Conservation (phyloP, 2,797 vertebrate species). For the Astyanax mexicanus region DNA sequence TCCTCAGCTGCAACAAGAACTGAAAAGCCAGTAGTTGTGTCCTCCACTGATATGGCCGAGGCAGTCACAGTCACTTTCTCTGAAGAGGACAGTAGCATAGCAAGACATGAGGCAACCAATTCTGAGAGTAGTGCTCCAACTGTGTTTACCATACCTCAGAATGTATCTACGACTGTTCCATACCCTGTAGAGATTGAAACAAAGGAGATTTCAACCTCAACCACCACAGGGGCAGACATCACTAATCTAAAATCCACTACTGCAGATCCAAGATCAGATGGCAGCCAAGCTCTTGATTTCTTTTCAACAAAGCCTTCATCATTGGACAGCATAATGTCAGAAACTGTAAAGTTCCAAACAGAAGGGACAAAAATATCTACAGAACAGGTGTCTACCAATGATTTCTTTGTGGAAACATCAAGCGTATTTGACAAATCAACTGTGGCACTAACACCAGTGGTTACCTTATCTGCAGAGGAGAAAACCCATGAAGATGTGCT, state of each 20-base stretch:
- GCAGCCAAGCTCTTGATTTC: constrained; percentile 21
- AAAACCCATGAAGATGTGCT: constrained; percentile 26
- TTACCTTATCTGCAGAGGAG: constrained; percentile 12
- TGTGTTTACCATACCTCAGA: too few relatives aligned
- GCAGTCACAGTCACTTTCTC: neutral
- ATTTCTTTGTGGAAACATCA: neutral
- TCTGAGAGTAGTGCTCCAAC: neutral
- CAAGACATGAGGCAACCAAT: neutral
- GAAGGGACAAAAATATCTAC: neutral
- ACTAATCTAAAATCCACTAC: neutral
- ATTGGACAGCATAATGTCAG: neutral
- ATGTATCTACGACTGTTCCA: neutral
- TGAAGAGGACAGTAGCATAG: neutral
- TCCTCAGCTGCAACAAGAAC: constrained; percentile 15
- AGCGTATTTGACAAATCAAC: constrained; percentile 30
- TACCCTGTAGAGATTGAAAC: neutral
- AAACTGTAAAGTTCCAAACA: constrained; percentile 14
- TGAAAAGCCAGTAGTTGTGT: constrained; percentile 6
- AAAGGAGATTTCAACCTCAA: neutral
- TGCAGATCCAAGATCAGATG: neutral
- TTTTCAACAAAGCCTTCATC: constrained; percentile 19
- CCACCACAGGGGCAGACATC: constrained; percentile 7
- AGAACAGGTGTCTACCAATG: constrained; percentile 14
- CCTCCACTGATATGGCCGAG: neutral
- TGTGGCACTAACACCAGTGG: neutral